Evolutionary conservation across 2,888 invertebrate genomes (phyloP).

Genomic region (Cataglyphis albicans): DNA sequence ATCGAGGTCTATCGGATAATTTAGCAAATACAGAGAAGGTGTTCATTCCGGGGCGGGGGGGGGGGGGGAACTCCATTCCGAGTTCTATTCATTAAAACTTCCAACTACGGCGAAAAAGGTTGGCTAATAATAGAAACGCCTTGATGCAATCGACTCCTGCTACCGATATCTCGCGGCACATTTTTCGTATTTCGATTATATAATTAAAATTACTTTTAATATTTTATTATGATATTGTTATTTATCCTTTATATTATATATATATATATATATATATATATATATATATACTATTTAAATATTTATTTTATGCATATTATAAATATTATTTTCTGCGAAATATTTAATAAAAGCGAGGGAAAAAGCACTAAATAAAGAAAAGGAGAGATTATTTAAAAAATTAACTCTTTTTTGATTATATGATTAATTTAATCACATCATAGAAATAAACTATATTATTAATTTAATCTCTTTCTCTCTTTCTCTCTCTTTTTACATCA

Average conservation of each 20-base stretch:
- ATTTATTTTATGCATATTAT: too few species aligned
- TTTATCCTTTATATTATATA: not conserved
- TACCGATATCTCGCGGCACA: not conserved
- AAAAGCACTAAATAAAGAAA: not conserved
- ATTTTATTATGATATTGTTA: not conserved
- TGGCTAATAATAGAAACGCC: slow-evolving; percentile 29
- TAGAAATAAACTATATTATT: not conserved
- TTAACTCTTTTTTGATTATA: not conserved
- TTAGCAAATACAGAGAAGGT: slow-evolving; percentile 61
- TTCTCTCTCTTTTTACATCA: not conserved
- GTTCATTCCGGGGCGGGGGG: slow-evolving; percentile 28
- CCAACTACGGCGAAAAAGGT: slow-evolving; percentile 8
- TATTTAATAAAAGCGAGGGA: not conserved
- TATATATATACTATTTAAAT: not conserved
- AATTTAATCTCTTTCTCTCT: not conserved
- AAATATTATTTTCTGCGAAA: not conserved
- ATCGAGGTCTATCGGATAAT: slow-evolving; percentile 66
- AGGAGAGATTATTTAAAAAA: not conserved
- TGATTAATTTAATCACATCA: too few species aligned
- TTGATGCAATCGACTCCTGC: not conserved
- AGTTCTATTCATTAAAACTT: slow-evolving; percentile 62
- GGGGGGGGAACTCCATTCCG: slow-evolving; percentile 25
- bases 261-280: too few species aligned
- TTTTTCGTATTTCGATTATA: not conserved
- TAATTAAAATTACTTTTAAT: not conserved